Evolutionary conservation across 1,140 invertebrate species (phyloP), one percentile per base, ranked within the genome.

Genomic region (Antheraea mylitta): DNA sequence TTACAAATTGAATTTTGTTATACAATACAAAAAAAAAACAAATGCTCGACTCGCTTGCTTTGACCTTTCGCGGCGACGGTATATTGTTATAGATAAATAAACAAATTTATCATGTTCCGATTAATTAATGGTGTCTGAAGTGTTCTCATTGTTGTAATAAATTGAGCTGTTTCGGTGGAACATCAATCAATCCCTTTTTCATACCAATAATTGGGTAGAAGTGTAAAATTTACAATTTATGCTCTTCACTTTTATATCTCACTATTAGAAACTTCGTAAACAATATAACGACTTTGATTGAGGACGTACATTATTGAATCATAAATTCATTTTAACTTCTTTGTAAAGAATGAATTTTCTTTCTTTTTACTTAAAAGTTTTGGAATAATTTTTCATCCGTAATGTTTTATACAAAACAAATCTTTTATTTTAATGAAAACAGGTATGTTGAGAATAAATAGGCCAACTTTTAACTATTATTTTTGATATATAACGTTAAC

Each of bases 181-280:
- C n/a, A 67, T 67, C 66, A 67, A 67, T 67, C 66, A 67, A 62
- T 61, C 53, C 65, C 19, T 18, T 13, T 19, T 60, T 42, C 22
- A 22, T 22, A 61, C 59, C n/a, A 11, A 67, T 67, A 67, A 67
- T 62, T 60, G 66, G 59, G 36, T 30, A 42, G 38, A 42, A 45
- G 10, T 22, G 42, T 38, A 45, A 65, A 64, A 64, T 37, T 22
- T 65, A 65, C 30, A 36, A 65, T 48, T 19, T 65, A 13, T 10
- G 38, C 8, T n/a, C n/a, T 65, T 45, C 9, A 19, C 7, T 64
- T 61, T 48, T 13, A 18, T 48, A 19, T 53, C 16, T 65, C 18
- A 6, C 45, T n/a, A 6, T 53, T 53, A 16, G 45, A 53, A 53
- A 53, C 19, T 61, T 61, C 9, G 11, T 30, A 61, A 18, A 60